A percentile compares a stretch with the other conserved stretches of the same genome.
phyloP scores from a whole-genome alignment of 2,797 vertebrate species.

The Acrossocheilus fasciatus region DNA sequence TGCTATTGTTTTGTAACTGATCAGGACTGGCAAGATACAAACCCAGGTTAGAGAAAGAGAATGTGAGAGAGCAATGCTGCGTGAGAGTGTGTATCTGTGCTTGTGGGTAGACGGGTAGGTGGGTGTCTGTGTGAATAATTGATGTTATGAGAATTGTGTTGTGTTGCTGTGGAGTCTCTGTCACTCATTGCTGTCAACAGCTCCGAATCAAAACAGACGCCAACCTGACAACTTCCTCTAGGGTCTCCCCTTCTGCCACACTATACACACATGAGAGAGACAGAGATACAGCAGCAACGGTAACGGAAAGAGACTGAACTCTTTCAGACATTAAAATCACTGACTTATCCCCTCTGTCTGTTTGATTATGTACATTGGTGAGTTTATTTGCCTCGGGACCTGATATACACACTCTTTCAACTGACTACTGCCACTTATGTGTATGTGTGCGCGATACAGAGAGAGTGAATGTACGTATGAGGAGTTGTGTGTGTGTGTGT shows the following conservation, averaged over 20 bases:
- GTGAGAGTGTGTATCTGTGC: conserved; percentile 8
- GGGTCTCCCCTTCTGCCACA: conserved; percentile 52
- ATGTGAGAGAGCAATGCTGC: conserved; percentile 13
- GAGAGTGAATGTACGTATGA: background rate
- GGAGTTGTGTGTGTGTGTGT: background rate
- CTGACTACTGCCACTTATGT: background rate
- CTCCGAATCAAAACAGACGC: conserved; percentile 57
- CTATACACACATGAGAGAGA: conserved; percentile 33
- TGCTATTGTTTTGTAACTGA: conserved; percentile 42
- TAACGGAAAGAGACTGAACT: conserved; percentile 36
- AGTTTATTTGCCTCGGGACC: background rate
- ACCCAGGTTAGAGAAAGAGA: conserved; percentile 18
- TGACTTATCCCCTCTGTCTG: conserved; percentile 24
- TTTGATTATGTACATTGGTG: conserved; percentile 40
- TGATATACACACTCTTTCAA: conserved; percentile 21
- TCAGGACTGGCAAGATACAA: conserved; percentile 47
- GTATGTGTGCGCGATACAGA: background rate
- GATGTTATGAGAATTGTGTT: conserved; percentile 64
- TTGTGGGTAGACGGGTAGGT: conserved; percentile 9
- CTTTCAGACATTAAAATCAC: conserved; percentile 25
- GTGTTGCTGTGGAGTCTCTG: conserved; percentile 55
- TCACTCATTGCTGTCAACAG: conserved; percentile 61
- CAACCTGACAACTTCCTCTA: conserved; percentile 62
- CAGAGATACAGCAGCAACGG: conserved; percentile 14
- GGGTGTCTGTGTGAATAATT: conserved; percentile 64